Evolutionary conservation across 1,140 invertebrate genomes (phyloP).

Genomic region (Propsilocerus akamusi): DNA sequence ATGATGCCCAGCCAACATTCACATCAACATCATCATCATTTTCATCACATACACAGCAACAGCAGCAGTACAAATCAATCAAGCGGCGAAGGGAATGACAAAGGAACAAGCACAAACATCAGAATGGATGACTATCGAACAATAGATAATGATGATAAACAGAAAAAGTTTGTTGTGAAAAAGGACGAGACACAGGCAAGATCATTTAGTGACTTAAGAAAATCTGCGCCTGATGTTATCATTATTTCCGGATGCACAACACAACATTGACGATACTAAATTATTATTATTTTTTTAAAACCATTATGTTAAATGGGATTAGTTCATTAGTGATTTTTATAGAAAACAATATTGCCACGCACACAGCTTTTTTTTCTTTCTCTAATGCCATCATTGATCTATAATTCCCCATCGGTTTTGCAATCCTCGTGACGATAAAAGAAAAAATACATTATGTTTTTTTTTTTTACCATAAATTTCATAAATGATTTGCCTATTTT

Average conservation of each 20-base stretch:
- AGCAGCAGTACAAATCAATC: background rate
- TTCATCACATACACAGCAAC: constrained; percentile 7
- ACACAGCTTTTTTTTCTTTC: too few species aligned
- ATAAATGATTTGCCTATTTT: too few species aligned
- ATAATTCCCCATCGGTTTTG: too few species aligned
- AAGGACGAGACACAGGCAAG: constrained; percentile 12
- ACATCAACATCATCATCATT: background rate
- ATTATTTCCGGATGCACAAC: constrained; percentile 28
- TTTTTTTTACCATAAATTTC: too few species aligned
- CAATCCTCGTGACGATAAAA: too few species aligned
- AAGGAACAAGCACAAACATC: background rate
- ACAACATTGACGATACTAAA: background rate
- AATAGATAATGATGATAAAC: background rate
- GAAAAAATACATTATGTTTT: too few species aligned
- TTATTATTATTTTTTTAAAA: too few species aligned
- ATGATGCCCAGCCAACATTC: background rate
- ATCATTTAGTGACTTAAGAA: constrained; percentile 29
- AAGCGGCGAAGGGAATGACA: background rate
- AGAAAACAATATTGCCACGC: too few species aligned
- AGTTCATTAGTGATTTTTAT: too few species aligned
- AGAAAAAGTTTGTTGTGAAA: constrained; percentile 6
- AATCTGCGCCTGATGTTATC: constrained; percentile 74
- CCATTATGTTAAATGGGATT: too few species aligned
- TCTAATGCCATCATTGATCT: too few species aligned
- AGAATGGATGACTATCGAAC: background rate